phyloP scores from a whole-genome alignment of 2,113 vertebrate genomes.

The Leucopternis melanops region DNA sequence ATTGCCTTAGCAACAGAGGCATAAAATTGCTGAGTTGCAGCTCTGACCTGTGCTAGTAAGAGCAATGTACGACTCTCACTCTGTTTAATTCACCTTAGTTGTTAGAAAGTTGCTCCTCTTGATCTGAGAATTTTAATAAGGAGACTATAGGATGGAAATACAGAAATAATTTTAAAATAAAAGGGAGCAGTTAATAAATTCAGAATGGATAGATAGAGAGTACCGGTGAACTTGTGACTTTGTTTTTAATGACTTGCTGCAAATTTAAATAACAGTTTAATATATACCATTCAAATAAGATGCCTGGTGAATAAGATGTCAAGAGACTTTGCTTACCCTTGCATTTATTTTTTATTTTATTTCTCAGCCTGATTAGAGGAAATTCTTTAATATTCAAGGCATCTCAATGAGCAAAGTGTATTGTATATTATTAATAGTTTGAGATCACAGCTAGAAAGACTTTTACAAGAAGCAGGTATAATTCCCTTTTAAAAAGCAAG shows the following conservation, averaged over 20 bases:
- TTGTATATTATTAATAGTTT: neutral
- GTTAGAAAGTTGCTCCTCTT: neutral
- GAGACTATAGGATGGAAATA: neutral
- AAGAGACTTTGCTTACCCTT: neutral
- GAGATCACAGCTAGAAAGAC: neutral
- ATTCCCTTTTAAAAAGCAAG: neutral
- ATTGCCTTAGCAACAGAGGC: neutral
- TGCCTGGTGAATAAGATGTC: neutral
- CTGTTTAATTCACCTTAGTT: conserved; percentile 3
- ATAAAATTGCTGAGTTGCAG: conserved; percentile 21
- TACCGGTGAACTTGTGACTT: neutral
- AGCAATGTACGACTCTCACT: neutral
- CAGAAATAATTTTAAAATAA: conserved; percentile 30
- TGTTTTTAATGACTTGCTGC: conserved; percentile 12
- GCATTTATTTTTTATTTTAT: conserved; percentile 5
- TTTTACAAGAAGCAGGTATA: neutral
- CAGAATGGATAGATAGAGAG: neutral
- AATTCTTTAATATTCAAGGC: conserved; percentile 1
- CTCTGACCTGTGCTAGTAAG: neutral
- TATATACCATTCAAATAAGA: conserved; percentile 2
- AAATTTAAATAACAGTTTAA: conserved; percentile 37
- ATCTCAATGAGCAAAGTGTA: neutral
- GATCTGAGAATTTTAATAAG: neutral
- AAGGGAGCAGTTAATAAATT: neutral
- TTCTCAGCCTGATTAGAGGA: neutral